Base-by-base conservation (phyloP, 2,888 invertebrate species). In the Ormyrus pomaceus region DNA sequence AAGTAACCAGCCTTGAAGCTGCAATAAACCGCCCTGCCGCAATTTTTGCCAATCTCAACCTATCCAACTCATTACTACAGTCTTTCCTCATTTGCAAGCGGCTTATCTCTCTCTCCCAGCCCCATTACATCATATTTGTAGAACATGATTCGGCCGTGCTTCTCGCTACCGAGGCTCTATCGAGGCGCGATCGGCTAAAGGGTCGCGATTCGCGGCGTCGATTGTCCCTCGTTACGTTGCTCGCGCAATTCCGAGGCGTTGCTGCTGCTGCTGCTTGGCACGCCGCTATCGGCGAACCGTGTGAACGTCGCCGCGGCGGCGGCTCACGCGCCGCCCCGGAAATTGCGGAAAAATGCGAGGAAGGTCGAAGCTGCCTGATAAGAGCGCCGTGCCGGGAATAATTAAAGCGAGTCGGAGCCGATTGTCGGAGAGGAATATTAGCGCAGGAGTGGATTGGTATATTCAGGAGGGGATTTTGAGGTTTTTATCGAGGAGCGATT, bases 251-350 rank as follows among this genome's bases (percentile, higher is more conserved):
- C 19, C 59, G 58, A 71, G 64, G 76, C 80, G 80, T 80, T 77
- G 77, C 34, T 48, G 58, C 19, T 19, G 19, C 19, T 73, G n/a
- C 55, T 64, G 13, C 5, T 48, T 53, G 53, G 48, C 6, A 48
- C 51, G 61, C 51, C 53, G 19, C 56, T 50, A 65, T 59, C 72
- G 56, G 48, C 13, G 7, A n/a, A 70, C 53, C 81, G 81, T 81
- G 81, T 70, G 81, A 81, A 81, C 77, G 77, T 81, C 77, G 55
- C n/a, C 68, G 73, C 19, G 80, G 66, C 68, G 65, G 65, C 46
- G 72, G 46, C 77, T 66, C 77, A 73, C 72, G 80, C 68, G 61
- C 59, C 19, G 68, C 68, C 46, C 73, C 68, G 77, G 73, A 77
- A 73, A 70, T 74, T 50, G 13, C 70, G 72, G 61, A 65, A 77